Conservation (phyloP, 2,888 invertebrate genomes). For the Atethmia centrago region DNA sequence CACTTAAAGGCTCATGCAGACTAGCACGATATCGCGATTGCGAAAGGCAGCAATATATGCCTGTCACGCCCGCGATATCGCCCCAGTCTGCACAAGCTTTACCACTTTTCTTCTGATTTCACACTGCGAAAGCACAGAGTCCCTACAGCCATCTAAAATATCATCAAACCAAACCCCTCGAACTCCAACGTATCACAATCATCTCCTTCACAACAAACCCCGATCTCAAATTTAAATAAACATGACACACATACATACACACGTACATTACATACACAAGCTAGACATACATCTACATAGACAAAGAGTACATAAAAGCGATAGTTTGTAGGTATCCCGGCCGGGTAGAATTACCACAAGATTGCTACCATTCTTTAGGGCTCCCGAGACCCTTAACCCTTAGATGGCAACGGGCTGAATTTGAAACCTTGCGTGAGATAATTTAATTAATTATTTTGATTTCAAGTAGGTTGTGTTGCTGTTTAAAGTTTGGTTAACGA, state of each 20-base stretch:
- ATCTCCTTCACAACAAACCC: constrained; percentile 35
- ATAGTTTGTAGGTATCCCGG: constrained; percentile 72
- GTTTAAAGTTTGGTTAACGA: constrained; percentile 27
- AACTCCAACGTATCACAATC: constrained; percentile 45
- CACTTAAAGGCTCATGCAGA: no score
- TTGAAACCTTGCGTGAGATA: constrained; percentile 74
- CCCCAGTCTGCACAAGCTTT: no score
- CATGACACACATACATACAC: constrained; percentile 31
- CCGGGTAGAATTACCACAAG: constrained; percentile 83
- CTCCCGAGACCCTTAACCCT: constrained; percentile 74
- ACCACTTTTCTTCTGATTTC: neutral
- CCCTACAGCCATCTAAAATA: neutral
- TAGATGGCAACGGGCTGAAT: constrained; percentile 68
- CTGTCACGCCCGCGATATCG: no score
- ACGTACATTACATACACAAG: constrained; percentile 8
- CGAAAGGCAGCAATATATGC: no score
- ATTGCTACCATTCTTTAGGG: constrained; percentile 85
- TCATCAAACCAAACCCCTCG: constrained; percentile 18
- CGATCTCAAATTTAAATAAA: constrained; percentile 50
- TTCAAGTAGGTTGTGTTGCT: constrained; percentile 48
- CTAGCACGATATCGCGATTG: no score
- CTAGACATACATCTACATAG: constrained; percentile 21
- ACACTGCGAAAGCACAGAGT: neutral
- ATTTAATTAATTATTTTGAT: constrained; percentile 74
- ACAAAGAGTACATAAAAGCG: constrained; percentile 63